Base-by-base conservation (phyloP, 2,888 invertebrate species). In the Dioctria rufipes region DNA sequence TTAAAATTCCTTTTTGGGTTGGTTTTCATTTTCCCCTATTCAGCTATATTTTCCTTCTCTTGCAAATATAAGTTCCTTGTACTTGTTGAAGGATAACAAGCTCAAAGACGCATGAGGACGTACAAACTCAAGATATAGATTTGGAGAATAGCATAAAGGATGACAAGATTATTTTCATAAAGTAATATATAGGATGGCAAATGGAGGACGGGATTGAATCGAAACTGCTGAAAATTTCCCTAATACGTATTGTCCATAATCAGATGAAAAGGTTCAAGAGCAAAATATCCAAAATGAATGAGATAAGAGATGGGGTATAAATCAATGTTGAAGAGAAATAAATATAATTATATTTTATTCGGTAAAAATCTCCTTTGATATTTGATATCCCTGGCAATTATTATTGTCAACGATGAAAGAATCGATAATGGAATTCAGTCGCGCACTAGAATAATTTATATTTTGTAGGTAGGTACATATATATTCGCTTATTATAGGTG, bases 11-110 rank as follows among this genome's bases (percentile, higher is more conserved):
- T 42, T 73, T 42, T 25, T 25, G 25, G 25, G 25, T 25, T 49
- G 58, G 60, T 58, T 73, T 25, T 51, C 51, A 42, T 58, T 60
- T 60, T 60, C 11, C 42, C 42, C 60, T 58, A 60, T 42, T 37
- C 11, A 58, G 73, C 13, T 58, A 73, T 25, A 51, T 46, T 73
- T 73, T 54, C 73, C 73, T 60, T 6, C 42, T 60, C 42, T 58
- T 13, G 42, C 40, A 58, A 58, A 73, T 40, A 42, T 73, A 58
- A 69, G 73, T 73, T 73, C 58, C 71, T 58, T 75, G n/a, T 65
- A 73, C 80, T 67, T 81, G 79, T 80, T 81, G 81, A 81, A 66
- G 75, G 73, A 78, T 80, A 80, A 80, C 78, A 73, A 66, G 60
- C 65, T 49, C 6, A 5, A 11, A 67, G 67, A 67, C n/a, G 6